Base-by-base conservation (phyloP, 2,113 vertebrate genomes). In the Polyodon spathula region DNA sequence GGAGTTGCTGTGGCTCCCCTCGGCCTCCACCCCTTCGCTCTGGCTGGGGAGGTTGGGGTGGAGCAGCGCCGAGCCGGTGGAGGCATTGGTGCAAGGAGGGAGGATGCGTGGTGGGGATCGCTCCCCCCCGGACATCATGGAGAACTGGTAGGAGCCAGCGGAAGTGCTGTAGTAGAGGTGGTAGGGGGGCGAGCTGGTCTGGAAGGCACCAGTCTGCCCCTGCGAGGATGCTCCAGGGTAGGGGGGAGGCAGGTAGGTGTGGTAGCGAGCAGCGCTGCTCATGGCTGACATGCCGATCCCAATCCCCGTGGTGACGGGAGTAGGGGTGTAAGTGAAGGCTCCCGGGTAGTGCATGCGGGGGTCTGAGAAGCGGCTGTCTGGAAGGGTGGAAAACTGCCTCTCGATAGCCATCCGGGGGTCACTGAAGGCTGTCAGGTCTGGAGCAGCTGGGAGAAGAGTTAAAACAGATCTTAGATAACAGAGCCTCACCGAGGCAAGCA, bases 1-100 rank as follows among this genome's bases (percentile, higher is more conserved):
- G 2, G 94, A 97, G 81, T 92, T 93, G 75, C 95, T 97, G 79
- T 98, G 95, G 73, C 94, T 95, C n/a, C 93, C 93, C 75, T 97
- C 95, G 16, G 94, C 86, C 74, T 97, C 95, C 2, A 92, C 90
- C 6, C 83, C 92, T 15, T 97, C 93, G 3, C 78, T 92, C 68
- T 95, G 93, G 81, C 76, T 90, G 54, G 96, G 95, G 56, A 98
- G 81, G 67, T 86, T 94, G 53, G 96, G 95, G 78, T 98, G 93
- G 73, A 97, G 86, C 61, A 97, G 92, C 27, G 93, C 70, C 0
- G 96, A 93, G 73, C 95, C 96, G 0, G 94, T 97, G 68, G 96
- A 97, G n/a, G 95, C 94, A 8, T 93, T 98, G 83, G 93, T 98
- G 86, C 96, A 97, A 11, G 95, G 93, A 0, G 94, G 95, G 63